phyloP scores from a whole-genome alignment of 2,113 vertebrate species.

The Melanerpes formicivorus region DNA sequence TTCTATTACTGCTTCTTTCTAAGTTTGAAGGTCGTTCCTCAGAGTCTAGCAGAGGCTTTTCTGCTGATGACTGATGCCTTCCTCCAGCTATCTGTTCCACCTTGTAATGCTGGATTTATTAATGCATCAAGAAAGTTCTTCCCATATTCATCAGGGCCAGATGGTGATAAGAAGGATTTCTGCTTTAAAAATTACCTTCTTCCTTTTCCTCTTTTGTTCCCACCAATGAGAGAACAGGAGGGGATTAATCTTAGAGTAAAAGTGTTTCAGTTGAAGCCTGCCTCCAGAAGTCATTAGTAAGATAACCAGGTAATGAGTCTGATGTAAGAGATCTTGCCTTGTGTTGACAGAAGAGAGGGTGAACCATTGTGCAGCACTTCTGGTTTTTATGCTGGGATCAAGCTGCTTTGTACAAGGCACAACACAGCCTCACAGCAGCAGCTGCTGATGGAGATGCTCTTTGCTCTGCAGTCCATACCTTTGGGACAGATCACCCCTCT shows the following conservation, averaged over 20 bases:
- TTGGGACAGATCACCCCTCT: neutral
- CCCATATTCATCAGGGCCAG: constrained; percentile 8
- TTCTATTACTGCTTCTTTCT: neutral
- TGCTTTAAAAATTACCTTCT: constrained; percentile 15
- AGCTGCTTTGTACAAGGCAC: neutral
- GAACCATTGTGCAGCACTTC: neutral
- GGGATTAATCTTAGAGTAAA: neutral
- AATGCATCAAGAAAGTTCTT: constrained; percentile 11
- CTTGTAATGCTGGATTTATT: constrained; percentile 18
- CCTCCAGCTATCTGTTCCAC: neutral
- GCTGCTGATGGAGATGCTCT: neutral
- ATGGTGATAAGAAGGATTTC: constrained; percentile 17
- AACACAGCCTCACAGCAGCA: accelerated
- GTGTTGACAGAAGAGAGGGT: neutral
- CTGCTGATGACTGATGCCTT: neutral
- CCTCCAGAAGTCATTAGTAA: neutral
- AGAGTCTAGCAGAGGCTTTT: neutral
- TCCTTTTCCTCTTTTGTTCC: neutral
- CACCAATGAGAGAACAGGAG: neutral
- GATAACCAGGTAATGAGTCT: neutral
- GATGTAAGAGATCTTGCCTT: neutral
- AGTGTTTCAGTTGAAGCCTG: neutral
- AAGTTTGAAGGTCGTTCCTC: neutral
- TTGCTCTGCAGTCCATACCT: neutral
- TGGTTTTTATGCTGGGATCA: accelerated